These are phyloP conservation scores for Ypsolopha sequella DNA, from an alignment of 2,888 invertebrate genomes.

Conservation along the genomic window DNA sequence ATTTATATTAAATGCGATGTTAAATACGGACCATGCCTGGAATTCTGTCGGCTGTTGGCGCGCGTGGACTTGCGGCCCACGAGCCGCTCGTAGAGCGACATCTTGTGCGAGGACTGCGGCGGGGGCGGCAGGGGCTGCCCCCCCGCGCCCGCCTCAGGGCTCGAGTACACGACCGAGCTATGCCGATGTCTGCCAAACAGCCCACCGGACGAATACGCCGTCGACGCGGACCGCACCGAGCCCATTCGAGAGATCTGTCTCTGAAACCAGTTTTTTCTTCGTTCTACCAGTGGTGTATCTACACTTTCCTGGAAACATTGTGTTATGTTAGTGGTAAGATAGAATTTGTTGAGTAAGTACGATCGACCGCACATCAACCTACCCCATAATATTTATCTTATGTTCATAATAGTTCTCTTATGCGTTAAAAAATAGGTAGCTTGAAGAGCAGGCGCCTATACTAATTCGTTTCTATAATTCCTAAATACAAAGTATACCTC, in stretches of 20 bases:
- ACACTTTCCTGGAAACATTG: constrained; percentile 81
- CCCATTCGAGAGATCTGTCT: constrained; percentile 89
- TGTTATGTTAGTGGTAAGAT: background rate
- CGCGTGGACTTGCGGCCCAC: constrained; percentile 85
- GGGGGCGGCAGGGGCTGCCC: constrained; percentile 39
- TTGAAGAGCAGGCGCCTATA: background rate
- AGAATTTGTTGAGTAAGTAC: too few relatives aligned
- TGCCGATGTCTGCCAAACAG: constrained; percentile 83
- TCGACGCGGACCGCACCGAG: constrained; percentile 86
- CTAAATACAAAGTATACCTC: too few relatives aligned
- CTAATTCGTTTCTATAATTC: too few relatives aligned
- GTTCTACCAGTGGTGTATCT: constrained; percentile 87
- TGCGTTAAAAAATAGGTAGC: background rate
- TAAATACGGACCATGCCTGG: constrained; percentile 69
- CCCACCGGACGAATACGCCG: constrained; percentile 84
- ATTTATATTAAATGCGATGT: too few relatives aligned
- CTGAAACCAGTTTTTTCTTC: constrained; percentile 90
- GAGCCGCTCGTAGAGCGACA: constrained; percentile 86
- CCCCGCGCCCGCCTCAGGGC: constrained; percentile 67
- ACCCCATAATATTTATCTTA: too few relatives aligned
- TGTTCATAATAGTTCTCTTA: background rate
- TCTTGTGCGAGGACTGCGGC: constrained; percentile 72
- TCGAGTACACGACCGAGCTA: constrained; percentile 80
- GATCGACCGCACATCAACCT: too few relatives aligned
- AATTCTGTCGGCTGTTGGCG: constrained; percentile 73